Base-by-base conservation (phyloP, 1,140 invertebrate species). In the Nasonia longicornis region DNA sequence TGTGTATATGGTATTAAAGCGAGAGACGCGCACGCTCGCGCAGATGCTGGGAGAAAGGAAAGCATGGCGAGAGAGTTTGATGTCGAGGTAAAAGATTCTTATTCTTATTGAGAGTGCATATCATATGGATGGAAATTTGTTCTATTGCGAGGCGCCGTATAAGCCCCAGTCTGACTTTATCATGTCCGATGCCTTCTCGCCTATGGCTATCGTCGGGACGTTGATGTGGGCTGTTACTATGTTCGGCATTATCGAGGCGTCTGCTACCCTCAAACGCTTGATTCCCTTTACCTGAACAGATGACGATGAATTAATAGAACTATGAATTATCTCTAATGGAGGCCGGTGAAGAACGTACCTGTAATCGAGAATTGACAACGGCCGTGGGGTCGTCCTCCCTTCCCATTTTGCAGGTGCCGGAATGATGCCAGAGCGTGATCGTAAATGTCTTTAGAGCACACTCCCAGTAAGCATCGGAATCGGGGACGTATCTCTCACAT, bases 1-100 rank as follows among this genome's bases (percentile, higher is more conserved):
- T 71, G 22, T 79, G 69, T 80, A 64, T 22, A 52, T 72, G 45
- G 29, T 64, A 79, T 72, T 72, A 79, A 79, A 79, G 42, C 45
- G 45, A 63, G 45, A 72, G 64, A 26, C 26, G 22, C 16, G 11
- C 20, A 26, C 26, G 26, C 26, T 26, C 26, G 26, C 26, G n/a
- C 11, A 6, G 16, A 12, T 8, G 4, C n/a, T 22, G 66, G 26
- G 14, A 77, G n/a, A 67, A 16, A 22, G 64, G 58, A 38, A 20
- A 6, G n/a, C 38, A 58, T 7, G 52, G 52, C 16, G 7, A 58
- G 52, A 58, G 52, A 58, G 52, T n/a, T 58, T 20, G 52, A n/a
- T n/a, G 20, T 58, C 52, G 20, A 20, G 6, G 52, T 20, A 58
- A n/a, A 58, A 58, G n/a, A 7, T 58, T 58, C 52, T 58, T 20